Evolutionary conservation across 2,113 vertebrate genomes (phyloP).

Genomic region (Loxodonta africana): DNA sequence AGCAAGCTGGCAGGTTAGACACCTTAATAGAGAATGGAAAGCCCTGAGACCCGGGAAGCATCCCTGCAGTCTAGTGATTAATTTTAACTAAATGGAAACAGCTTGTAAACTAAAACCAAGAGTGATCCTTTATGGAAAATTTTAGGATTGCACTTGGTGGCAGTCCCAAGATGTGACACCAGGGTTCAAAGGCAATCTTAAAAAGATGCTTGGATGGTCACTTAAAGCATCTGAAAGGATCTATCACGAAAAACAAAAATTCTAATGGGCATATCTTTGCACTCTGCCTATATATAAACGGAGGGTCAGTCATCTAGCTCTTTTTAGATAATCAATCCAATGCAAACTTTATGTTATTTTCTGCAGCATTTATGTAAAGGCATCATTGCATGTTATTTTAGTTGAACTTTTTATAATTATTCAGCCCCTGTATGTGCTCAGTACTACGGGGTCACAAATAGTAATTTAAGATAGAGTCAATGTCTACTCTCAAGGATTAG

Average conservation of each 20-base stretch:
- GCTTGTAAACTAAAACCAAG: conserved; percentile 29
- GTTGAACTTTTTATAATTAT: conserved; percentile 30
- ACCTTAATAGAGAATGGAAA: neutral
- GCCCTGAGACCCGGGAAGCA: conserved; percentile 26
- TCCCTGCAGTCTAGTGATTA: conserved; percentile 8
- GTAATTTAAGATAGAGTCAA: conserved; percentile 54
- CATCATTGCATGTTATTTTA: neutral
- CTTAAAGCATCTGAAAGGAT: neutral
- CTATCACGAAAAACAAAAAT: conserved; percentile 19
- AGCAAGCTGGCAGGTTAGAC: conserved; percentile 11
- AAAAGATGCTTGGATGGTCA: neutral
- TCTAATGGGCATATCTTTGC: neutral
- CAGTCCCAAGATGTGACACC: neutral
- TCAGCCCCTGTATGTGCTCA: neutral
- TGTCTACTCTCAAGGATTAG: neutral
- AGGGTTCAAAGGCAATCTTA: neutral
- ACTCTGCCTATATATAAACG: neutral
- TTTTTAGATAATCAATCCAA: neutral
- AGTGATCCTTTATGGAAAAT: neutral
- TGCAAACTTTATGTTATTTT: neutral
- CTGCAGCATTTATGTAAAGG: neutral
- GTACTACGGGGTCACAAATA: neutral
- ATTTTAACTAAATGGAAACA: conserved; percentile 68
- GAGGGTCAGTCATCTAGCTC: neutral
- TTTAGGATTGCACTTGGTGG: neutral